These are phyloP conservation scores for Mola mola DNA, from an alignment of 2,113 vertebrate genomes.

Conservation along the genomic window DNA sequence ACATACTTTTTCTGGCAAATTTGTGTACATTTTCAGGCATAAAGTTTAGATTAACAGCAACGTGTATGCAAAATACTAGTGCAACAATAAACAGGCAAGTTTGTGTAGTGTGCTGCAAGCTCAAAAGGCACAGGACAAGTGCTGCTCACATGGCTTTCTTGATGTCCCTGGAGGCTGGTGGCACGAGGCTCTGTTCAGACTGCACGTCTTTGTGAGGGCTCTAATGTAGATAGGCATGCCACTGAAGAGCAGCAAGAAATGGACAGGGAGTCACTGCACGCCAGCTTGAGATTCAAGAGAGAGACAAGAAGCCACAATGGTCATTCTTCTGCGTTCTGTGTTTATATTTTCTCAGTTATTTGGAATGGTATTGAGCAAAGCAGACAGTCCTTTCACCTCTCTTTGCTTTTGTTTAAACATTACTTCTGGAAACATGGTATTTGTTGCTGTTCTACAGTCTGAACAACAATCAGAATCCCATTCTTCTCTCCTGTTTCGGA, in stretches of 20 bases:
- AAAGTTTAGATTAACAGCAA: no score
- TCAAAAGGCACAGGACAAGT: constrained; percentile 49
- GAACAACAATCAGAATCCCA: not conserved
- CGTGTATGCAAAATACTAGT: constrained; percentile 3
- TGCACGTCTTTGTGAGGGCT: constrained; percentile 46
- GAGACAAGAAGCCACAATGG: constrained; percentile 16
- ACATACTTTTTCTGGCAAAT: no score
- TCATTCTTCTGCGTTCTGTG: constrained; percentile 13
- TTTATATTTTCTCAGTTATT: constrained; percentile 15
- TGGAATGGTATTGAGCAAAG: not conserved
- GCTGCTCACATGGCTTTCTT: constrained; percentile 54
- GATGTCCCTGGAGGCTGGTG: constrained; percentile 50
- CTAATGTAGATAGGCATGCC: constrained; percentile 52
- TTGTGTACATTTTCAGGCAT: no score
- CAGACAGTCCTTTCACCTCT: not conserved
- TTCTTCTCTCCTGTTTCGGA: not conserved
- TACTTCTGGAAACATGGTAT: not conserved
- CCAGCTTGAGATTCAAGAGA: constrained; percentile 37
- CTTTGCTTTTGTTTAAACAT: not conserved
- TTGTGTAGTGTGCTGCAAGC: constrained; percentile 29
- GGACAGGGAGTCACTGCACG: constrained; percentile 32
- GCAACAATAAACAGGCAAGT: constrained; percentile 6
- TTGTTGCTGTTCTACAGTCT: not conserved
- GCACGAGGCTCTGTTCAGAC: constrained; percentile 53
- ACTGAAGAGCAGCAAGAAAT: constrained; percentile 45